Evolutionary conservation across 2,113 vertebrate genomes (phyloP).

Genomic region (Melanerpes formicivorus): DNA sequence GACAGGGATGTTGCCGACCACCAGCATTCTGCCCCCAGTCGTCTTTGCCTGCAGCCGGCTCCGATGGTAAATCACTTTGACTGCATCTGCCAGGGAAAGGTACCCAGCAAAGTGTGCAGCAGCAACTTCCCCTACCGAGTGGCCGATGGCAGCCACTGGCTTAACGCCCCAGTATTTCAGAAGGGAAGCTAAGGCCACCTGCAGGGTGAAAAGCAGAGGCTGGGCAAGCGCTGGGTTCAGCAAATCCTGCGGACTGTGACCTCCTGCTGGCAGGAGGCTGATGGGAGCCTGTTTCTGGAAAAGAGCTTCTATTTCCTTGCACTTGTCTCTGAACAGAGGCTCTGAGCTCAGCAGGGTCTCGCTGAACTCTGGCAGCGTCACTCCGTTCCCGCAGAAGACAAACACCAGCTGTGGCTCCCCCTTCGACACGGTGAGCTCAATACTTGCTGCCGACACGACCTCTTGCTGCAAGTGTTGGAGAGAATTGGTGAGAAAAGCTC

Average conservation of each 20-base stretch:
- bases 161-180: slow-evolving; percentile 84
- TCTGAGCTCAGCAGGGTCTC: slow-evolving; percentile 76
- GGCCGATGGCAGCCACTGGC: slow-evolving; percentile 76
- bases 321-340: slow-evolving; percentile 80
- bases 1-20: slow-evolving; percentile 81
- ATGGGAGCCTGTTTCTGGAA: slow-evolving; percentile 71
- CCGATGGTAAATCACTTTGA: slow-evolving; percentile 83
- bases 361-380: slow-evolving; percentile 79
- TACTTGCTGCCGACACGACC: slow-evolving; percentile 49
- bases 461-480: slow-evolving; percentile 76
- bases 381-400: slow-evolving; percentile 86
- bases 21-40: slow-evolving; percentile 82
- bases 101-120: slow-evolving; percentile 86
- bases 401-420: slow-evolving; percentile 76
- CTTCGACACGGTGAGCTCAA: slow-evolving; percentile 17
- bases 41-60: slow-evolving; percentile 81
- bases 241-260: slow-evolving; percentile 58
- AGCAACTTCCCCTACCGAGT: slow-evolving; percentile 85
- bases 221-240: slow-evolving; percentile 76
- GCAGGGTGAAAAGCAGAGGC: slow-evolving; percentile 84
- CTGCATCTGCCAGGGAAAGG: slow-evolving; percentile 84
- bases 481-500: slow-evolving; percentile 78
- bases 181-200: slow-evolving; percentile 79
- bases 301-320: slow-evolving; percentile 75
- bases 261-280: slow-evolving; percentile 65